phyloP scores from a whole-genome alignment of 23 tunicate species.

The Pegea sp. region DNA sequence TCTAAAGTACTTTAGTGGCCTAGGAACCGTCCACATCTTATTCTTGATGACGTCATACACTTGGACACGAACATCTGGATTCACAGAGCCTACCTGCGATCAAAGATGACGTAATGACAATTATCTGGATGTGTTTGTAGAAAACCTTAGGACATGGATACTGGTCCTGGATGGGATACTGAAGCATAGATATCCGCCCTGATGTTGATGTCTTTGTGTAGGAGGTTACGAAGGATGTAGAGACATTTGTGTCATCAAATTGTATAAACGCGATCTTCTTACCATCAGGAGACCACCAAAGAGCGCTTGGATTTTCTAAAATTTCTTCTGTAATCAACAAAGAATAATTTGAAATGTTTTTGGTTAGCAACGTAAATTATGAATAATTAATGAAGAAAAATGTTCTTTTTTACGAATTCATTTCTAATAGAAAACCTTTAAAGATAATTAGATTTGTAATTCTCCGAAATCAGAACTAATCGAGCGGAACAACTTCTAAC shows the following conservation, averaged over 20 bases:
- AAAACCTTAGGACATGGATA: conserved; percentile 14
- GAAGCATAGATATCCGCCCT: neutral
- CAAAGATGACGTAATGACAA: neutral
- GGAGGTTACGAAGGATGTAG: conserved; percentile 15
- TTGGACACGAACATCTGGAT: too few relatives aligned
- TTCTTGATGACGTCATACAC: too few relatives aligned
- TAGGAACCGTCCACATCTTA: too few relatives aligned
- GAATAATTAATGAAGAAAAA: neutral
- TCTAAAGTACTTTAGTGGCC: too few relatives aligned
- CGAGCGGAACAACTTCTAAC: too few relatives aligned
- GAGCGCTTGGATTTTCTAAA: conserved; percentile 15
- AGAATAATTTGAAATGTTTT: neutral
- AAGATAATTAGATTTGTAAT: too few relatives aligned
- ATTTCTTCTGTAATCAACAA: conserved; percentile 29
- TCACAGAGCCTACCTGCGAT: too few relatives aligned
- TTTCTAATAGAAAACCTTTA: too few relatives aligned
- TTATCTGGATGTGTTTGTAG: neutral
- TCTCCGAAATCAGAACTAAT: too few relatives aligned
- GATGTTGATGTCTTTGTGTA: conserved; percentile 5
- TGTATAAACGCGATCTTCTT: conserved; percentile 44
- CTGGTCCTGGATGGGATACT: neutral
- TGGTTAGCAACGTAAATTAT: conserved; percentile 1
- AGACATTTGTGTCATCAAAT: conserved; percentile 40
- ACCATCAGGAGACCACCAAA: conserved; percentile 67
- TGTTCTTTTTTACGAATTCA: neutral